These are phyloP conservation scores for Scortum barcoo DNA, from an alignment of 2,113 vertebrate genomes.

Conservation along the genomic window DNA sequence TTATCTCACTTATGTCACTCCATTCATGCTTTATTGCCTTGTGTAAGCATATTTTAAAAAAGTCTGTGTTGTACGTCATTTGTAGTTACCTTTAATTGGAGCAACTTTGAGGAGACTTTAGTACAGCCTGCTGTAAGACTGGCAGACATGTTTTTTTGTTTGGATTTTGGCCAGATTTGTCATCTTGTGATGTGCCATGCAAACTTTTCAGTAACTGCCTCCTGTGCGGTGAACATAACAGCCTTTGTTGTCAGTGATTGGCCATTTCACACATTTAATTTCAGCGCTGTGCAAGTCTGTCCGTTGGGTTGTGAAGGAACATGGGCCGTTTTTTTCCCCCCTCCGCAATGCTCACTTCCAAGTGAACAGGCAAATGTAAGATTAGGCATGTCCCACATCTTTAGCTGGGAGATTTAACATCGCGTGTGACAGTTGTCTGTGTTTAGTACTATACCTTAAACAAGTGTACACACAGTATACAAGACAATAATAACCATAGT, in stretches of 20 bases:
- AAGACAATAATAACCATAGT: neutral
- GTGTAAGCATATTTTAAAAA: constrained; percentile 42
- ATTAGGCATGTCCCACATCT: neutral
- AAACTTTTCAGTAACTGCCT: constrained; percentile 18
- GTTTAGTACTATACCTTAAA: neutral
- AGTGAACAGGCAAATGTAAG: neutral
- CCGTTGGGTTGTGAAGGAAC: constrained; percentile 2
- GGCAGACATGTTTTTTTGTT: constrained; percentile 1
- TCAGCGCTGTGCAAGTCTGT: constrained; percentile 15
- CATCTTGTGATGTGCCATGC: constrained; percentile 4
- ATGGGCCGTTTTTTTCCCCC: neutral
- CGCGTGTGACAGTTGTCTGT: neutral
- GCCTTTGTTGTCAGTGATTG: constrained; percentile 2
- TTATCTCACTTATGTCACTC: constrained; percentile 32
- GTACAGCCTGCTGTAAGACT: constrained; percentile 1
- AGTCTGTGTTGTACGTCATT: constrained; percentile 7
- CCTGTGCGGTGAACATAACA: constrained; percentile 2
- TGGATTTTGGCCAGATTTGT: constrained; percentile 23
- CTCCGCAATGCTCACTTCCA: neutral
- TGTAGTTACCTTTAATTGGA: neutral
- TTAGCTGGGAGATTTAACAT: neutral
- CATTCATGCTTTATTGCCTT: constrained; percentile 18
- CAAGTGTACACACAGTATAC: neutral
- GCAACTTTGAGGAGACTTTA: neutral
- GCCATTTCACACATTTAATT: constrained; percentile 28